A percentile compares a stretch with the other conserved stretches of the same genome.
phyloP scores from a whole-genome alignment of 1,140 invertebrate genomes.

The Pristionchus pacificus region DNA sequence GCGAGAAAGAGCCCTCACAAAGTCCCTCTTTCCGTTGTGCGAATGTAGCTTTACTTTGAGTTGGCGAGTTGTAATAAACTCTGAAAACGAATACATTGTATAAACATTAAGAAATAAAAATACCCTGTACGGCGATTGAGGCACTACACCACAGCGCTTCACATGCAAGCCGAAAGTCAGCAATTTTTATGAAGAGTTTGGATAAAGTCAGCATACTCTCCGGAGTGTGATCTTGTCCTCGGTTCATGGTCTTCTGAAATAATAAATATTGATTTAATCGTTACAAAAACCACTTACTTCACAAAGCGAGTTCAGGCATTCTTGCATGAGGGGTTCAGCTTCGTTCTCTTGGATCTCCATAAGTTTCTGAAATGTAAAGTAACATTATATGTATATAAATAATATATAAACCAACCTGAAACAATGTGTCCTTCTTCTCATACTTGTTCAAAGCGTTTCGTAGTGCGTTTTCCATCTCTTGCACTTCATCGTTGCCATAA shows the following conservation, averaged over 20 bases:
- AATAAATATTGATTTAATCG: constrained; percentile 11
- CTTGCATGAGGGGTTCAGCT: too few relatives aligned
- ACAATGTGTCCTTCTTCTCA: background rate
- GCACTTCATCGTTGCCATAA: background rate
- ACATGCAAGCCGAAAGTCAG: constrained; percentile 1
- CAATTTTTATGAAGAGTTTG: constrained; percentile 4
- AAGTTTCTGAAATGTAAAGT: constrained; percentile 10
- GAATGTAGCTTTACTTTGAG: background rate
- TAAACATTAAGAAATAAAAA: constrained; percentile 10
- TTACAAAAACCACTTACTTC: constrained; percentile 11
- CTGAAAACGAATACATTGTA: constrained; percentile 8
- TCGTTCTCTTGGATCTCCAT: background rate
- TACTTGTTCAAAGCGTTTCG: constrained; percentile 5
- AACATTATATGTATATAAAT: too few relatives aligned
- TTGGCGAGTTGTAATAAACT: constrained; percentile 5
- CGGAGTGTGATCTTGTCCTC: background rate
- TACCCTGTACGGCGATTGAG: constrained; percentile 4
- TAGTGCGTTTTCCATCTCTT: constrained; percentile 9
- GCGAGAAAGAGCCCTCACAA: background rate
- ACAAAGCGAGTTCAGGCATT: constrained; percentile 3
- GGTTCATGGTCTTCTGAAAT: constrained; percentile 5
- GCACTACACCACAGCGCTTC: constrained; percentile 6
- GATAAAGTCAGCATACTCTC: constrained; percentile 6
- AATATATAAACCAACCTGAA: constrained; percentile 10
- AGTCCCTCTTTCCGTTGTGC: background rate